phyloP scores from a whole-genome alignment of 2,113 vertebrate species.

The Ginglymostoma cirratum region DNA sequence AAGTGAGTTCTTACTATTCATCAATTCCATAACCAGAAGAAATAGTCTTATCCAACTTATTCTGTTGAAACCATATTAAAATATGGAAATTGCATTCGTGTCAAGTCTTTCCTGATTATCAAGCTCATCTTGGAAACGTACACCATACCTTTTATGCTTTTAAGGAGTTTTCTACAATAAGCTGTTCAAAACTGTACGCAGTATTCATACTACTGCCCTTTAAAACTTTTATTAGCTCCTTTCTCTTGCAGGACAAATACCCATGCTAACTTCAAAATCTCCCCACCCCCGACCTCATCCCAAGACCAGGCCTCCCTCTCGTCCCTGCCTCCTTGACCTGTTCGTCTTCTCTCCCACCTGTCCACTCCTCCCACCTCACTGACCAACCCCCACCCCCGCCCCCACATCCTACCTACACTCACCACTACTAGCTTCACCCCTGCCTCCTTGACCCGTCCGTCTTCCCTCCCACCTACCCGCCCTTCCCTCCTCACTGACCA shows the following conservation, averaged over 20 bases:
- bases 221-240: not conserved
- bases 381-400: too few species aligned
- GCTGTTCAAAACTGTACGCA: not conserved
- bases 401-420: too few species aligned
- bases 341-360: too few species aligned
- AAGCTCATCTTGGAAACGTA: not conserved
- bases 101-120: not conserved
- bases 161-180: not conserved
- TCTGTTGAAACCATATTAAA: not conserved
- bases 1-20: not conserved
- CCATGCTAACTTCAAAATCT: not conserved
- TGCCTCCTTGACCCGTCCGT: too few species aligned
- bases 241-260: not conserved
- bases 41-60: not conserved
- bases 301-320: too few species aligned
- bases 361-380: too few species aligned
- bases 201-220: not conserved
- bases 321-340: too few species aligned
- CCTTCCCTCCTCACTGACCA: too few species aligned
- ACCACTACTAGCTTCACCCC: too few species aligned
- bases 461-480: too few species aligned
- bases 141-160: not conserved
- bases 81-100: not conserved
- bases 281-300: too few species aligned
- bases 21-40: not conserved